A percentile compares a stretch with the other conserved stretches of the same genome.
Conservation (phyloP, 2,797 vertebrate species). For the Hafferia zeledoni region DNA sequence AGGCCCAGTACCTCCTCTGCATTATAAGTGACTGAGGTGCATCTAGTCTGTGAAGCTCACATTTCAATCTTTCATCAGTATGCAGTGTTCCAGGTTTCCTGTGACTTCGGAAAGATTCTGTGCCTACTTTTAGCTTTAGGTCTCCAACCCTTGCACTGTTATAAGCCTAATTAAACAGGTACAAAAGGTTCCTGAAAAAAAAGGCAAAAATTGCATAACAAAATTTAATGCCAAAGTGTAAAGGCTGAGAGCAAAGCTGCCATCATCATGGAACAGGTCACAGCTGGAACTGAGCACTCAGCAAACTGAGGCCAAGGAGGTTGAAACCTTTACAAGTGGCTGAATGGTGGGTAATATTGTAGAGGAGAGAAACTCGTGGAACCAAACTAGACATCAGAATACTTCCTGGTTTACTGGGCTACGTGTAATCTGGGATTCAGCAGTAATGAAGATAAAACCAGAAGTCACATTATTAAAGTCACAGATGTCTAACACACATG, state of each 20-base stretch:
- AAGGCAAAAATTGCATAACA: background rate
- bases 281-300: background rate
- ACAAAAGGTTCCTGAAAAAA: background rate
- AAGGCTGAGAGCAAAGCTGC: background rate
- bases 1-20: background rate
- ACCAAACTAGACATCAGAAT: background rate
- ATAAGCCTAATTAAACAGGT: constrained; percentile 45
- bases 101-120: background rate
- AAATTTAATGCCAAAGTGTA: background rate
- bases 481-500: background rate
- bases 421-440: background rate
- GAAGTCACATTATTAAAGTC: background rate
- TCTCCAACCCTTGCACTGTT: background rate
- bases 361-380: background rate
- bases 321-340: background rate
- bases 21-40: constrained; percentile 7
- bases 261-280: background rate
- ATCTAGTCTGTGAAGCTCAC: background rate
- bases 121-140: background rate
- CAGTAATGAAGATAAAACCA: background rate
- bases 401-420: background rate
- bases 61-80: background rate
- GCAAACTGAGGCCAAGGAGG: background rate
- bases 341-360: background rate
- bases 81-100: background rate